phyloP scores from a whole-genome alignment of 2,888 invertebrate genomes.

The Villa cingulata region DNA sequence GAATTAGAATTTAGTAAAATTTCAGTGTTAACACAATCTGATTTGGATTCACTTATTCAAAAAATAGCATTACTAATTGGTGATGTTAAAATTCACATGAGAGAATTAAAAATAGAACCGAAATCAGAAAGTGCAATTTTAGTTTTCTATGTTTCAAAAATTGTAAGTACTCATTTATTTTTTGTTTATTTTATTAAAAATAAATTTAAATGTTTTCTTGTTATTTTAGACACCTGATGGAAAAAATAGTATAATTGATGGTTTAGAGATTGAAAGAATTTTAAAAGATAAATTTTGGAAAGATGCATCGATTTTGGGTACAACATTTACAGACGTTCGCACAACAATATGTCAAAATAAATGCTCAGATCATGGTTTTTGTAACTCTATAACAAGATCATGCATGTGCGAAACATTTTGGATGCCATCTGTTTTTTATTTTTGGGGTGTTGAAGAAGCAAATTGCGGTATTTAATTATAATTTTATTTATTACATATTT shows the following conservation, averaged over 20 bases:
- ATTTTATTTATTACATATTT: constrained; percentile 5
- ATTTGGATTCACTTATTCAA: constrained; percentile 54
- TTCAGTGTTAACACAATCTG: constrained; percentile 47
- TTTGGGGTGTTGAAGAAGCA: constrained; percentile 51
- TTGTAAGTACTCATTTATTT: constrained; percentile 29
- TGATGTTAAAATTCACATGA: constrained; percentile 48
- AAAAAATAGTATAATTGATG: constrained; percentile 36
- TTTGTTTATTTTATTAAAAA: constrained; percentile 22
- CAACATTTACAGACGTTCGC: constrained; percentile 63
- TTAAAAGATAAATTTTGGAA: constrained; percentile 54
- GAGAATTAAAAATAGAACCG: constrained; percentile 44
- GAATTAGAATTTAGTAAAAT: constrained; percentile 71
- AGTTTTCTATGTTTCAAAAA: constrained; percentile 53
- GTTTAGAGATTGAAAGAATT: constrained; percentile 50
- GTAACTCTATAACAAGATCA: constrained; percentile 66
- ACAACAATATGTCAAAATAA: constrained; percentile 81
- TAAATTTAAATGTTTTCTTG: background rate
- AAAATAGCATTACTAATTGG: constrained; percentile 65
- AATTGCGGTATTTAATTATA: constrained; percentile 55
- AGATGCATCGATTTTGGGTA: constrained; percentile 52
- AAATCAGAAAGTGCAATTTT: constrained; percentile 49
- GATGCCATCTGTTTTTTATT: constrained; percentile 75
- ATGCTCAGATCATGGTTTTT: constrained; percentile 84
- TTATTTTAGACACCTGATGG: constrained; percentile 21
- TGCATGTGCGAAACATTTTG: constrained; percentile 92